Conservation (phyloP, 2,797 vertebrate species). For the Podarcis lilfordi region DNA sequence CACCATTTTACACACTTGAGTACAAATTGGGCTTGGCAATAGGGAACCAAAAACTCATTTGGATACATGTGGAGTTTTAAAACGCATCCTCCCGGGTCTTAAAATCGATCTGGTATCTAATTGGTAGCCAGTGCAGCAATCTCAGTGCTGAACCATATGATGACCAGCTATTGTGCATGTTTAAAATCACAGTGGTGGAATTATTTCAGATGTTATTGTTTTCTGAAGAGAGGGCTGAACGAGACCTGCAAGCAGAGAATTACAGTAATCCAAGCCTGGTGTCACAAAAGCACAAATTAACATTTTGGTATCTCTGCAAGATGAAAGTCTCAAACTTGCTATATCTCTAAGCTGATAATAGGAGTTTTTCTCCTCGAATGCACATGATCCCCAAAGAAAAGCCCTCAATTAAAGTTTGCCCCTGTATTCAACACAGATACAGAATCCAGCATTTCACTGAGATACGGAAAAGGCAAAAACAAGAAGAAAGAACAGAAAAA, state of each 20-base stretch:
- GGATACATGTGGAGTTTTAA: conserved; percentile 76
- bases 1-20: conserved; percentile 70
- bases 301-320: conserved; percentile 57
- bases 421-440: conserved; percentile 57
- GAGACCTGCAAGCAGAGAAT: conserved; percentile 66
- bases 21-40: conserved; percentile 72
- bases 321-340: conserved; percentile 60
- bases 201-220: conserved; percentile 52
- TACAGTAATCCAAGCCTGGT: conserved; percentile 65
- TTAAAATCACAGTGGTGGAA: conserved; percentile 64
- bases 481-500: background rate
- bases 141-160: conserved; percentile 46
- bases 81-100: conserved; percentile 68
- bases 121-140: conserved; percentile 57
- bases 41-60: conserved; percentile 79
- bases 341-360: conserved; percentile 70
- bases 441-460: conserved; percentile 57
- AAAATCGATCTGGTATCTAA: conserved; percentile 63
- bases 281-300: conserved; percentile 73
- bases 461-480: conserved; percentile 54
- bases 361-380: conserved; percentile 62
- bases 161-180: conserved; percentile 57
- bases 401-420: conserved; percentile 71
- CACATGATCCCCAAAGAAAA: conserved; percentile 68
- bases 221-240: conserved; percentile 55